Percentiles rank a stretch among this genome's conserved stretches.
phyloP scores from a whole-genome alignment of 2,888 invertebrate genomes.

The Athrips mouffetella region DNA sequence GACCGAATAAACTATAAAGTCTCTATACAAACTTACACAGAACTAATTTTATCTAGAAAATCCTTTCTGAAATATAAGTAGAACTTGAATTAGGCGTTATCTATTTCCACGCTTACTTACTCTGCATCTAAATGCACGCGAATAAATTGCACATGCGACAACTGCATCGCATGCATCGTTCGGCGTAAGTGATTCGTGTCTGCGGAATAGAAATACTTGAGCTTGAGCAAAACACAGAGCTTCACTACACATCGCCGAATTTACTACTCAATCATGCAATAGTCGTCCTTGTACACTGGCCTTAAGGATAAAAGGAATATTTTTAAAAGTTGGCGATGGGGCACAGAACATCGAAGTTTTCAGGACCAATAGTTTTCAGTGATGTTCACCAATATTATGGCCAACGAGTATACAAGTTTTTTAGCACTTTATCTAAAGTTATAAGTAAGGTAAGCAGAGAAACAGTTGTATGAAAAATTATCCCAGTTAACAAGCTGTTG shows the following conservation, averaged over 20 bases:
- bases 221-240: slow-evolving; percentile 37
- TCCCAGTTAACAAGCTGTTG: too few relatives aligned
- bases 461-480: too few relatives aligned
- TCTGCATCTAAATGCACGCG: slow-evolving; percentile 4
- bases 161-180: slow-evolving; percentile 40
- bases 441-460: too few relatives aligned
- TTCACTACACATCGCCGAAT: slow-evolving; percentile 29
- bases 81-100: slow-evolving; percentile 4
- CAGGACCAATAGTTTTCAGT: not conserved
- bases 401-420: too few relatives aligned
- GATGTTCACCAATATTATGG: too few relatives aligned
- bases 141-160: slow-evolving; percentile 37
- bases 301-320: slow-evolving; percentile 27
- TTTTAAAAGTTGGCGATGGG: slow-evolving; percentile 24
- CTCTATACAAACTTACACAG: too few relatives aligned
- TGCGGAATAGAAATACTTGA: slow-evolving; percentile 55
- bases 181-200: slow-evolving; percentile 49
- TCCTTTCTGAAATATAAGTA: too few relatives aligned
- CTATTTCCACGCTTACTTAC: slow-evolving; percentile 4
- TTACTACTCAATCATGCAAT: slow-evolving; percentile 19
- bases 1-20: too few relatives aligned
- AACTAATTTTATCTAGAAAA: too few relatives aligned
- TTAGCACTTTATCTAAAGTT: too few relatives aligned
- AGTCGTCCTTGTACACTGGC: slow-evolving; percentile 26
- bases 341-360: not conserved